These are phyloP conservation scores for Elgonia sp. DNA, from an alignment of 2,888 invertebrate genomes.

Conservation along the genomic window DNA sequence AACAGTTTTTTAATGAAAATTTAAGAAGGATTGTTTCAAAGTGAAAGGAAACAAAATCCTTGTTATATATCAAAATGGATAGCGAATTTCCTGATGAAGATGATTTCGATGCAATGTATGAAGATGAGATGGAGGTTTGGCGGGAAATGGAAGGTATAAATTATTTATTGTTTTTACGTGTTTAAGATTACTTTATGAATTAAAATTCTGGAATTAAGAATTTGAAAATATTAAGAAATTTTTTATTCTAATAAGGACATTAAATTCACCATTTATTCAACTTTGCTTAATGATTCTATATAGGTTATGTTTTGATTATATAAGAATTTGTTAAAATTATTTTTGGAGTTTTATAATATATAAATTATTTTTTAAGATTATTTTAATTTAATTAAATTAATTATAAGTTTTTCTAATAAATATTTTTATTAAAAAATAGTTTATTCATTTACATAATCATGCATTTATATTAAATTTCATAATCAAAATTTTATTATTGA, in stretches of 20 bases:
- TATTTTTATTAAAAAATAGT: no score
- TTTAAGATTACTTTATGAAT: background rate
- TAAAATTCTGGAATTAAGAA: background rate
- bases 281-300: background rate
- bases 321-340: background rate
- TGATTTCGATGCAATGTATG: slow-evolving; percentile 86
- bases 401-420: no score
- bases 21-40: background rate
- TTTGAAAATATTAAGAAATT: background rate
- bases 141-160: slow-evolving; percentile 84
- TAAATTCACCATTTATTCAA: background rate
- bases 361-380: no score
- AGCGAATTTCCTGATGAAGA: slow-evolving; percentile 86
- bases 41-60: background rate
- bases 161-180: background rate
- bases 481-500: no score
- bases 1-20: background rate
- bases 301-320: background rate
- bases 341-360: no score
- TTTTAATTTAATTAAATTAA: no score
- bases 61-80: background rate
- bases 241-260: background rate
- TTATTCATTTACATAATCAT: no score
- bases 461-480: no score
- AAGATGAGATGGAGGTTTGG: slow-evolving; percentile 85